Conservation (phyloP, 2,888 invertebrate species). For the Harpalus rufipes region DNA sequence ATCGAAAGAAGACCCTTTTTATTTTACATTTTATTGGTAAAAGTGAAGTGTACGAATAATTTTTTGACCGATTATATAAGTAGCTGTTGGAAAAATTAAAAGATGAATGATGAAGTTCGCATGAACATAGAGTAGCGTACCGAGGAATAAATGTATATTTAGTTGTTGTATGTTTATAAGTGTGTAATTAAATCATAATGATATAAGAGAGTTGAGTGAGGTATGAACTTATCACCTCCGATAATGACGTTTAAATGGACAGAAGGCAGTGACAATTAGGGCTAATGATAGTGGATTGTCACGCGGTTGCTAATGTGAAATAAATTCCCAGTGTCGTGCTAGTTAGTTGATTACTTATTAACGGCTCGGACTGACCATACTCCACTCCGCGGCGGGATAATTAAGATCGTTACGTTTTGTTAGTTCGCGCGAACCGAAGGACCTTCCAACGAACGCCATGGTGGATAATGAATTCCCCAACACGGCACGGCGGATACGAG, state of each 20-base stretch:
- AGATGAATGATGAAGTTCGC: no score
- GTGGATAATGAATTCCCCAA: slow-evolving; percentile 6
- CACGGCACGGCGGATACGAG: background rate
- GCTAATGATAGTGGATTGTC: slow-evolving; percentile 61
- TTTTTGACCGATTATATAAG: no score
- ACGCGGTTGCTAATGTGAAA: slow-evolving; percentile 61
- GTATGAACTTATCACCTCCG: slow-evolving; percentile 56
- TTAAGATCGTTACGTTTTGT: slow-evolving; percentile 56
- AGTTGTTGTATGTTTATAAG: background rate
- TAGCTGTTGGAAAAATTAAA: no score
- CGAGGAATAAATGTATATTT: background rate
- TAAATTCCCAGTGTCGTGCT: slow-evolving; percentile 57
- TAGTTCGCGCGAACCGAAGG: slow-evolving; percentile 1
- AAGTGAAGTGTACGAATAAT: no score
- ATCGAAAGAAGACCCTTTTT: no score
- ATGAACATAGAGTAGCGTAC: background rate
- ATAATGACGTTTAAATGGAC: slow-evolving; percentile 60
- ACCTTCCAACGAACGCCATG: background rate
- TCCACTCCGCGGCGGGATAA: slow-evolving; percentile 35
- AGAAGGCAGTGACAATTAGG: slow-evolving; percentile 59
- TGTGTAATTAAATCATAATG: slow-evolving; percentile 41
- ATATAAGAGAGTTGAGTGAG: slow-evolving; percentile 33
- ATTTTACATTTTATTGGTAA: no score
- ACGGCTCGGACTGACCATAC: slow-evolving; percentile 25
- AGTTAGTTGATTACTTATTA: slow-evolving; percentile 56